These are phyloP conservation scores for Podarcis siculus DNA, from an alignment of 2,797 vertebrate species.

Conservation along the genomic window DNA sequence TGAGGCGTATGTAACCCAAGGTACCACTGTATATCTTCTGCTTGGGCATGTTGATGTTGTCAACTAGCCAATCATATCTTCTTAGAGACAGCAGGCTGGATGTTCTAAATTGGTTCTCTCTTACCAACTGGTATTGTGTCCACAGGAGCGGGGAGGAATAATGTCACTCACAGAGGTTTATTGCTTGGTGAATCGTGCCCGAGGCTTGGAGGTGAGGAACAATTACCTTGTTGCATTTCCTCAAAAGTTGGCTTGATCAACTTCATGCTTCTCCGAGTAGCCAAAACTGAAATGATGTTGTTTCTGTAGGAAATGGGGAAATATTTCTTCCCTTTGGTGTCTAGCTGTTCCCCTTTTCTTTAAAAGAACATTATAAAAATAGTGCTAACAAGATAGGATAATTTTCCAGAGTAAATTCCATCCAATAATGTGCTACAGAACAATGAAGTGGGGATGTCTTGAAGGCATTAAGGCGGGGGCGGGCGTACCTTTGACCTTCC, in stretches of 20 bases:
- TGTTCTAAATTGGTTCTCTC: slow-evolving; percentile 2
- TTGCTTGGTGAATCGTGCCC: slow-evolving; percentile 94
- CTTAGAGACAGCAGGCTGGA: background rate
- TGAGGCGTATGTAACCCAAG: too few relatives aligned
- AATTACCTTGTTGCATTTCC: too few relatives aligned
- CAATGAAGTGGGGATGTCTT: background rate
- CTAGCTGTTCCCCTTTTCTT: background rate
- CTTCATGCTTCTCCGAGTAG: background rate
- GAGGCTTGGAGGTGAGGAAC: slow-evolving; percentile 92
- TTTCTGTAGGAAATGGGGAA: background rate
- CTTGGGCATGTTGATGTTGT: background rate
- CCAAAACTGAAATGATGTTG: background rate
- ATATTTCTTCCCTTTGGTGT: background rate
- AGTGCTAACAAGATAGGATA: background rate
- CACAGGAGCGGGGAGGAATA: slow-evolving; percentile 94
- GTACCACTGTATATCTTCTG: too few relatives aligned
- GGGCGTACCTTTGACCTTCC: background rate
- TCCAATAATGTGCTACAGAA: background rate
- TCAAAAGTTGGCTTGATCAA: background rate
- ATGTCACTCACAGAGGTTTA: slow-evolving; percentile 98
- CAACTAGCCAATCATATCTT: background rate
- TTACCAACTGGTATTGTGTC: slow-evolving; percentile 50
- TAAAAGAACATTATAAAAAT: background rate
- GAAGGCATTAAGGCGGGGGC: background rate
- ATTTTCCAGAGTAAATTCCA: background rate